Base-by-base conservation (phyloP, 2,797 vertebrate genomes). In the Crax fasciolata region DNA sequence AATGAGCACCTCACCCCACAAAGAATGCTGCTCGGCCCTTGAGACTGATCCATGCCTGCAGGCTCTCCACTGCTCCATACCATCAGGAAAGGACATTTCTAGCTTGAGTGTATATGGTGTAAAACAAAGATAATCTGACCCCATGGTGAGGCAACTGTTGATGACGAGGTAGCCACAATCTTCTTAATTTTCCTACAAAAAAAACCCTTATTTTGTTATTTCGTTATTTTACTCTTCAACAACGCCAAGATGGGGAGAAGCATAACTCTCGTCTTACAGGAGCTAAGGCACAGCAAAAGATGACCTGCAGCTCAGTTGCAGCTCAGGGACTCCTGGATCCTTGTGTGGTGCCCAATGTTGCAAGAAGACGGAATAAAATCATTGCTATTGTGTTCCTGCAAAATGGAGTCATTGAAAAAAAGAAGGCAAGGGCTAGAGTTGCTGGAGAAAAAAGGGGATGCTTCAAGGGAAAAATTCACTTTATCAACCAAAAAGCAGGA, bases 1-100 rank as follows among this genome's bases (percentile, higher is more conserved):
- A 8, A n/a, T 0, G 1, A 57, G 28, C 52, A 30, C 44, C 24
- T 35, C 12, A 9, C 13, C 12, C 20, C n/a, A 35, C 72, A 41
- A 18, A 25, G n/a, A 62, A 6, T 5, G 9, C 19, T 73, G 43
- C 35, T 39, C 30, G 49, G 1, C 12, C n/a, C 28, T 17, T 16
- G 48, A 38, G 17, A 16, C 3, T 70, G 52, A 28, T 41, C 41
- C 14, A 9, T 18, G 65, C 30, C 19, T n/a, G 10, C 30, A 55
- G 32, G 11, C 6, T 88, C 23, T 39, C 12, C 44, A 76, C 52
- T 76, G 70, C 58, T 75, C 54, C 58, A 23, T 18, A 13, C 7
- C 54, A 78, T 10, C 24, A n/a, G 35, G 54, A 72, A 13, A 24
- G 35, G 2, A 5, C 20, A 28, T 58, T 70, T 93, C 3, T 10